Conservation (phyloP, 1,140 invertebrate species). For the Armadillidium nasatum region DNA sequence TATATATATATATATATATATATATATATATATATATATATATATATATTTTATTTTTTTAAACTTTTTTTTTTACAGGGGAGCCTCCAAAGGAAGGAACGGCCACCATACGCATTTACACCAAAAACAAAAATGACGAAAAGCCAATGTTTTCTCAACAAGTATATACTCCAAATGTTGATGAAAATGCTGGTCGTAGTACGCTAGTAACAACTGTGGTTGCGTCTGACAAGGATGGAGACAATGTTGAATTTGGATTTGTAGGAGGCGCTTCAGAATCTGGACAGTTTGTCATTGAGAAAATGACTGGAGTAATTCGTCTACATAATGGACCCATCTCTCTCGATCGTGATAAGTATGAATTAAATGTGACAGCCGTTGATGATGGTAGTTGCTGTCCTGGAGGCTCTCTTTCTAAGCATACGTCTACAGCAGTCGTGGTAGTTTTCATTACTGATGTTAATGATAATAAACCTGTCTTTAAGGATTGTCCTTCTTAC, state of each 20-base stretch:
- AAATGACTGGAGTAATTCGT: conserved; percentile 89
- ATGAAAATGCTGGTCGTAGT: conserved; percentile 90
- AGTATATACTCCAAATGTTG: conserved; percentile 92
- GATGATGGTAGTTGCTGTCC: conserved; percentile 89
- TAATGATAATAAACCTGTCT: conserved; percentile 90
- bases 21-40: too few species aligned
- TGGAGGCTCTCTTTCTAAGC: conserved; percentile 74
- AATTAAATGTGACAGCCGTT: conserved; percentile 87
- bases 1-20: too few species aligned
- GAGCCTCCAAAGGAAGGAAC: conserved; percentile 85
- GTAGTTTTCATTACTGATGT: conserved; percentile 95
- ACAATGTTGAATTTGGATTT: conserved; percentile 89
- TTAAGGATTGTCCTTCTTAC: conserved; percentile 86
- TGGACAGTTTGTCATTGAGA: conserved; percentile 90
- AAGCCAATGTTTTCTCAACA: conserved; percentile 93
- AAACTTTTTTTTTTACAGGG: conserved; percentile 62
- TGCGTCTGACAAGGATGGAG: conserved; percentile 90
- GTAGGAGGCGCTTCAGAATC: conserved; percentile 81
- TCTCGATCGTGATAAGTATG: conserved; percentile 80
- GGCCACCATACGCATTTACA: conserved; percentile 86
- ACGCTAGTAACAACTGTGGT: conserved; percentile 90
- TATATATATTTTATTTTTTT: too few species aligned
- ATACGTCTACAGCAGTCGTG: conserved; percentile 87
- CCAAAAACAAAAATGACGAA: conserved; percentile 94
- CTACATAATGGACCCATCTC: conserved; percentile 77